phyloP scores from a whole-genome alignment of 2,113 vertebrate genomes.

The Lophura nycthemera region DNA sequence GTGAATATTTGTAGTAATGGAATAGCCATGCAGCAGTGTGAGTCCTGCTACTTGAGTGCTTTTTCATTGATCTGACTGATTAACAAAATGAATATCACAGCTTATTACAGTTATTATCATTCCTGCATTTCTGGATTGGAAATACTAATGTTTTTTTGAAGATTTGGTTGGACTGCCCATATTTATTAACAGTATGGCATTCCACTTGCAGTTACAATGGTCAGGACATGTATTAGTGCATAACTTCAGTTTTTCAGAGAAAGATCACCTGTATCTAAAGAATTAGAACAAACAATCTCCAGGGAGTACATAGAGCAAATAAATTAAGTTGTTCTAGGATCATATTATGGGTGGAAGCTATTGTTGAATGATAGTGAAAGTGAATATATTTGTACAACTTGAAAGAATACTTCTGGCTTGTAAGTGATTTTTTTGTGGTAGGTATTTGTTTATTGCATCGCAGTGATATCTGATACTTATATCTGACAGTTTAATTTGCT shows the following conservation, averaged over 20 bases:
- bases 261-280: background rate
- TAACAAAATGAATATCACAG: background rate
- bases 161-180: background rate
- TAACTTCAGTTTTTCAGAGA: background rate
- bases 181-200: background rate
- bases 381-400: background rate
- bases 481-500: background rate
- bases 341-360: background rate
- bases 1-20: background rate
- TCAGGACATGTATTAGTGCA: background rate
- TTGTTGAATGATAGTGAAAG: background rate
- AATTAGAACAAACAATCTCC: background rate
- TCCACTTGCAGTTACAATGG: background rate
- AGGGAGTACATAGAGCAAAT: background rate
- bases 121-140: background rate
- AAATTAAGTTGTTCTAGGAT: background rate
- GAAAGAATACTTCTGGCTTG: background rate
- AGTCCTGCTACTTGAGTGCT: fast-evolving
- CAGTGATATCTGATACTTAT: background rate
- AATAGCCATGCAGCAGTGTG: background rate
- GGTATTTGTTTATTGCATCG: background rate
- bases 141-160: background rate
- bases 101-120: background rate
- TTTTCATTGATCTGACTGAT: background rate
- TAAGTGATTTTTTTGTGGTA: background rate